Conservation (phyloP, 1,140 invertebrate species). For the Drosophila bocki region DNA sequence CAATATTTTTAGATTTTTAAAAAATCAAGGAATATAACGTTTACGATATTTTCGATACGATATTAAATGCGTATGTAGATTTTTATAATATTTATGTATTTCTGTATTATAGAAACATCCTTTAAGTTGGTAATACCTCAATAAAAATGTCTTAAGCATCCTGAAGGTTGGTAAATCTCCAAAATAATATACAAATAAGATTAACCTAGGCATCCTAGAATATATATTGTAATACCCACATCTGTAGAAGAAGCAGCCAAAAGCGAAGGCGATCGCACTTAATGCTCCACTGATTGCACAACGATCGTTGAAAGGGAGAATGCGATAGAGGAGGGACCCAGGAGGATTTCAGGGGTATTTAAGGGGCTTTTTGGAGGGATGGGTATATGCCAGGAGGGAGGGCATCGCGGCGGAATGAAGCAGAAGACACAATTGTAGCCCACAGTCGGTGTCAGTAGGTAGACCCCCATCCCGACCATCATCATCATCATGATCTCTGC, state of each 20-base stretch:
- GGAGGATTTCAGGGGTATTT: constrained; percentile 18
- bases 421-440: constrained; percentile 76
- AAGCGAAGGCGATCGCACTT: constrained; percentile 62
- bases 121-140: not conserved
- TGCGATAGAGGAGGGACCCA: constrained; percentile 32
- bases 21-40: not conserved
- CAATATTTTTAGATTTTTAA: not conserved
- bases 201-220: not conserved
- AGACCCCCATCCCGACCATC: constrained; percentile 32
- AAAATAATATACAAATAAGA: not conserved
- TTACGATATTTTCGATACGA: not conserved
- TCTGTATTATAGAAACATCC: not conserved
- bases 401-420: not conserved
- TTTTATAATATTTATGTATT: too few species aligned
- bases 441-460: constrained; percentile 70
- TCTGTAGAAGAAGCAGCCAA: constrained; percentile 19
- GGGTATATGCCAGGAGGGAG: constrained; percentile 29
- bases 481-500: constrained; percentile 13
- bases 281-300: constrained; percentile 83
- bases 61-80: too few species aligned
- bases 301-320: constrained; percentile 70
- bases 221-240: not conserved
- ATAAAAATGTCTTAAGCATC: not conserved
- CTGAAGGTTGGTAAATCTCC: not conserved
- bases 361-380: constrained; percentile 25